A percentile compares a stretch with the other conserved stretches of the same genome.
phyloP scores from a whole-genome alignment of 2,888 invertebrate genomes.

The Craniophora ligustri region DNA sequence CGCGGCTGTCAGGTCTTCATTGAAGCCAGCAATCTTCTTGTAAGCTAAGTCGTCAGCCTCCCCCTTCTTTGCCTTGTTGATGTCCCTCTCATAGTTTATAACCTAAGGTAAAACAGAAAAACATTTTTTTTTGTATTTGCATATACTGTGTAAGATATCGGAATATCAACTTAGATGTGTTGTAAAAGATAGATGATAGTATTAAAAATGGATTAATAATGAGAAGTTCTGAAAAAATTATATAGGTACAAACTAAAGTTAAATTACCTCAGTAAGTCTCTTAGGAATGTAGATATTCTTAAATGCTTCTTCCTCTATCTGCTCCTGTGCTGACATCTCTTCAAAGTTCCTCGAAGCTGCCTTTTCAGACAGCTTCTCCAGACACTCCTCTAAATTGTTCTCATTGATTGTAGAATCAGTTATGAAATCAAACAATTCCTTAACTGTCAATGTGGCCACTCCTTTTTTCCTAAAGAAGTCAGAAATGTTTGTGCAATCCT shows the following conservation, averaged over 20 bases:
- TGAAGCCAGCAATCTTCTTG: slow-evolving; percentile 95
- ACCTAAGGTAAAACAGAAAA: slow-evolving; percentile 85
- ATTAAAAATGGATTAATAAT: background rate
- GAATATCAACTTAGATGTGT: no score
- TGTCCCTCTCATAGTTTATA: slow-evolving; percentile 95
- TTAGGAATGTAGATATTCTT: slow-evolving; percentile 98
- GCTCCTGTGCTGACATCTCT: slow-evolving; percentile 92
- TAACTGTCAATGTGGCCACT: slow-evolving; percentile 96
- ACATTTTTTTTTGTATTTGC: no score
- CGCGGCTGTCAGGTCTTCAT: slow-evolving; percentile 92
- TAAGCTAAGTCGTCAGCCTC: slow-evolving; percentile 93
- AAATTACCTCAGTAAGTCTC: slow-evolving; percentile 94
- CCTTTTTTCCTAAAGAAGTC: slow-evolving; percentile 97
- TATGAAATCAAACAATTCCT: slow-evolving; percentile 98
- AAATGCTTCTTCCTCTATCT: slow-evolving; percentile 97
- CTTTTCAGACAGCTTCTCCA: slow-evolving; percentile 92
- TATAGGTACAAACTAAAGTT: background rate
- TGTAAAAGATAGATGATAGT: background rate
- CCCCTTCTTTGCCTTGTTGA: slow-evolving; percentile 93
- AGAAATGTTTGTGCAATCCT: slow-evolving; percentile 97
- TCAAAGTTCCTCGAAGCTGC: slow-evolving; percentile 90
- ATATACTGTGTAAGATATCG: no score
- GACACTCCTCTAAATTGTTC: slow-evolving; percentile 93
- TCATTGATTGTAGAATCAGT: slow-evolving; percentile 96
- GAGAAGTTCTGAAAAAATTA: background rate